Evolutionary conservation across 1,140 invertebrate species (phyloP), one percentile per base, ranked within the genome.

Genomic region (Lithobius niger): DNA sequence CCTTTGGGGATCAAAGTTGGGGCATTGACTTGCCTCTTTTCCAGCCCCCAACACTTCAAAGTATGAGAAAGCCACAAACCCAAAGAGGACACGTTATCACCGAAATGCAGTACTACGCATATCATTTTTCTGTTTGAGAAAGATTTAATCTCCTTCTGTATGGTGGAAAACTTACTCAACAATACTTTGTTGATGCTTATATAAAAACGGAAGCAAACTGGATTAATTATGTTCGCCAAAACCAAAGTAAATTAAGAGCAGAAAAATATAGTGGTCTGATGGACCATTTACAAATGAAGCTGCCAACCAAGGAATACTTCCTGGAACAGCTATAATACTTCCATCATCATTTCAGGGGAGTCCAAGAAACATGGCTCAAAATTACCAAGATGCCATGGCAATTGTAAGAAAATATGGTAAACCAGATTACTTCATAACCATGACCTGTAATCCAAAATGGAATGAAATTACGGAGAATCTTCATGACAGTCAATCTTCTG

Each of bases 381-480:
- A 60, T 6, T 63, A 61, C 26, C 71, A 74, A 61, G 73, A 77
- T 65, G 68, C 70, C 0, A 71, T 76, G 56, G 52, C 60, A 0
- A 56, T 60, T 18, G 54, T 64, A 2, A 18, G 60, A 4, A 27
- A 42, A n/a, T 42, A 36, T 22, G 62, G 62, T 0, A 53, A 57
- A 51, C 63, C 62, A 1, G 27, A 45, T 19, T 55, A 24, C 15
- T 60, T 60, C 27, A 3, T 60, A 2, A 75, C 73, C 10, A 61
- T 73, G 27, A 75, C 73, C 27, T 68, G 61, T 57, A 79, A 72
- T 69, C 71, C 62, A 60, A 71, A 60, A 52, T 80, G 76, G 76
- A 22, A 22, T 1, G 68, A 77, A 50, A 74, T 76, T 27, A 31
- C 18, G 44, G 50, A 62, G 48, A 52, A 62, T 43, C 52, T 75